These are phyloP conservation scores for Iguana delicatissima DNA, from an alignment of 2,797 vertebrate genomes.

Conservation along the genomic window DNA sequence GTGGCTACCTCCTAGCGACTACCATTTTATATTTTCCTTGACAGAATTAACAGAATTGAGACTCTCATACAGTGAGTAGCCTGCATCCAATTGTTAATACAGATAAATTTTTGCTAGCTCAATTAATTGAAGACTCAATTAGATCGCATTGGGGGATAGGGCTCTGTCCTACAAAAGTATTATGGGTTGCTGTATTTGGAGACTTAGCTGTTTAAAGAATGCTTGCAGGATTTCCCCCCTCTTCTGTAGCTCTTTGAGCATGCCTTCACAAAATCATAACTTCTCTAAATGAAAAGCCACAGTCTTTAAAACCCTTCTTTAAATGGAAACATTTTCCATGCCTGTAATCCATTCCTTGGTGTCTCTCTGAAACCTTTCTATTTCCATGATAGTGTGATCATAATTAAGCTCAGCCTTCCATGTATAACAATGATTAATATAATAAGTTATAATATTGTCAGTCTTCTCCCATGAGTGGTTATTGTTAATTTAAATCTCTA, in stretches of 20 bases:
- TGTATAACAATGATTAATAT: constrained; percentile 52
- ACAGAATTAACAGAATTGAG: background rate
- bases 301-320: constrained; percentile 42
- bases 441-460: constrained; percentile 54
- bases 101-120: background rate
- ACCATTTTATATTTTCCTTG: background rate
- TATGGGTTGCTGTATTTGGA: background rate
- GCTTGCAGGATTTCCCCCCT: background rate
- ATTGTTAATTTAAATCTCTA: constrained; percentile 63
- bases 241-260: constrained; percentile 21
- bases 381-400: constrained; percentile 35
- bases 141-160: background rate
- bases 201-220: background rate
- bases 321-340: constrained; percentile 20
- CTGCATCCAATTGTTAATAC: background rate
- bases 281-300: constrained; percentile 31
- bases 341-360: constrained; percentile 51
- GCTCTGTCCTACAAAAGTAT: background rate
- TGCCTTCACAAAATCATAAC: constrained; percentile 29
- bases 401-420: constrained; percentile 49
- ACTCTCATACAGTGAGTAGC: background rate
- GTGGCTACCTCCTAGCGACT: background rate
- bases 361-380: constrained; percentile 9
- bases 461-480: constrained; percentile 38
- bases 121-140: background rate